These are phyloP conservation scores for Pollicipes pollicipes DNA, from an alignment of 1,140 invertebrate species.

Conservation along the genomic window DNA sequence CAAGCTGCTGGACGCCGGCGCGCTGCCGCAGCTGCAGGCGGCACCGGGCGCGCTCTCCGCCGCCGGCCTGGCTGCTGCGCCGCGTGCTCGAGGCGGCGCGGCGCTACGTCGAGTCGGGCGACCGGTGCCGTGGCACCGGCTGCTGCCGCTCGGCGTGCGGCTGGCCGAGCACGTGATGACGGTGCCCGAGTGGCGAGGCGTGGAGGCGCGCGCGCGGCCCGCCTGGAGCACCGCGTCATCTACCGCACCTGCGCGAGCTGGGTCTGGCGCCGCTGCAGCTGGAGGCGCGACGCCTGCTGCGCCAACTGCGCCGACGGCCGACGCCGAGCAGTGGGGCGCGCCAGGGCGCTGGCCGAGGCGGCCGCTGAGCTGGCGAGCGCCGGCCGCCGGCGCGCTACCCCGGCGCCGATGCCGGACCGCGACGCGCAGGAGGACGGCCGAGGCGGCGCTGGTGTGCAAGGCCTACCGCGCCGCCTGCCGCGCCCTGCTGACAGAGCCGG, in stretches of 20 bases:
- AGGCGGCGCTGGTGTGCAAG: neutral
- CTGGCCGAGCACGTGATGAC: neutral
- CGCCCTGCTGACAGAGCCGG: neutral
- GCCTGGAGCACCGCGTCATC: neutral
- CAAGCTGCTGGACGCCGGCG: neutral
- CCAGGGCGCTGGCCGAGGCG: neutral
- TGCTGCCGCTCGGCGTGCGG: neutral
- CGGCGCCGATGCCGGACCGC: neutral
- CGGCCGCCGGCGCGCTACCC: neutral
- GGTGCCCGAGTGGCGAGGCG: neutral
- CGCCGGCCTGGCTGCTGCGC: neutral
- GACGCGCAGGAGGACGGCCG: neutral
- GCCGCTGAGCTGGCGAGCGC: neutral
- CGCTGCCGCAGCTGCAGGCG: neutral
- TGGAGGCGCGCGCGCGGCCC: neutral
- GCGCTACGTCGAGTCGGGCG: neutral
- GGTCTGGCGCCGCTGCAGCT: neutral
- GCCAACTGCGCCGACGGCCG: neutral
- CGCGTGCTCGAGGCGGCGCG: neutral
- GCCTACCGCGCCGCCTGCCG: neutral
- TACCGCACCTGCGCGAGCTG: neutral
- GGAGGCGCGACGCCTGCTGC: neutral
- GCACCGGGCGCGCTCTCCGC: neutral
- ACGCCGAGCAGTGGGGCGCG: neutral
- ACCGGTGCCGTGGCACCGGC: neutral